Conservation (phyloP, 2,888 invertebrate genomes). For the Actias luna region DNA sequence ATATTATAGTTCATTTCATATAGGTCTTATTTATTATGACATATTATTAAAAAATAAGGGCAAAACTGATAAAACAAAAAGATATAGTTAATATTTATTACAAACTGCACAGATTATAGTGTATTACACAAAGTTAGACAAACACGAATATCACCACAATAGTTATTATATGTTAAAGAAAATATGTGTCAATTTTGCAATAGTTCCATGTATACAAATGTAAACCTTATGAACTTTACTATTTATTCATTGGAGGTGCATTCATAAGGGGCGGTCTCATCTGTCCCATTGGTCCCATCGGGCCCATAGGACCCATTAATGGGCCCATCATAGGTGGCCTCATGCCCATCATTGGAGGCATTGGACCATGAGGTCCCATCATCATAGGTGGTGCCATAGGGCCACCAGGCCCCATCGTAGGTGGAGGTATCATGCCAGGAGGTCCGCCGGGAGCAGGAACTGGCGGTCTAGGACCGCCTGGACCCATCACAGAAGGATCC, state of each 20-base stretch:
- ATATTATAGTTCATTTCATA: too few species aligned
- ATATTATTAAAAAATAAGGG: not conserved
- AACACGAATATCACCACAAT: not conserved
- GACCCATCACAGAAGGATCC: slow-evolving; percentile 84
- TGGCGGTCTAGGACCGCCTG: slow-evolving; percentile 75
- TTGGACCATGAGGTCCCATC: slow-evolving; percentile 91
- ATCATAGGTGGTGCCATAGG: slow-evolving; percentile 89
- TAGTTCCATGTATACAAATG: not conserved
- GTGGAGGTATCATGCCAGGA: slow-evolving; percentile 83
- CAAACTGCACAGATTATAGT: not conserved
- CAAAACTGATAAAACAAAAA: not conserved
- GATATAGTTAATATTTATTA: not conserved
- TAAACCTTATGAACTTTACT: slow-evolving; percentile 29
- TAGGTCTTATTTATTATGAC: too few species aligned
- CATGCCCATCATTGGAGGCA: slow-evolving; percentile 88
- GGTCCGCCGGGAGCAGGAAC: slow-evolving; percentile 82
- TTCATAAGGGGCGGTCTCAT: slow-evolving; percentile 88
- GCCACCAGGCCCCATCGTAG: slow-evolving; percentile 85
- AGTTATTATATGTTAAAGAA: not conserved
- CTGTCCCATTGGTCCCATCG: slow-evolving; percentile 86
- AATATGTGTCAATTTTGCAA: not conserved
- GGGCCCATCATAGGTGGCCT: slow-evolving; percentile 87
- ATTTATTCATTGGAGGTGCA: slow-evolving; percentile 84
- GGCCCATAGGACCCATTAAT: slow-evolving; percentile 79
- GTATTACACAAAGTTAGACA: not conserved